Evolutionary conservation across 2,113 vertebrate species (phyloP), one percentile per base, ranked within the genome.

Genomic region (Anseranas semipalmata): DNA sequence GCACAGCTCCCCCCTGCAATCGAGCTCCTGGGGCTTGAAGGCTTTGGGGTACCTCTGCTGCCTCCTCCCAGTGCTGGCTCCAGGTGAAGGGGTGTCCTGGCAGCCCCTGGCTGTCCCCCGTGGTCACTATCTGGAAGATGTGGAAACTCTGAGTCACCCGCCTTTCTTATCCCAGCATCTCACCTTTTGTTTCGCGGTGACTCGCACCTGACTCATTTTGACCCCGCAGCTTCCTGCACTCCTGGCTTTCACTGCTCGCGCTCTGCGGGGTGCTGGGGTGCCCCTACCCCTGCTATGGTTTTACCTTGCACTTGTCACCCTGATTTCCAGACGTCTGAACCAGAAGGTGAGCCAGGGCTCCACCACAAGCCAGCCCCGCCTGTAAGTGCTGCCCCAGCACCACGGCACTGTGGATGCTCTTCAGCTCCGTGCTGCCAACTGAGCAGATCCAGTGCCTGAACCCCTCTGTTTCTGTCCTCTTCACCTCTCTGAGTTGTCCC

Each of bases 71-170:
- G 10, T 0, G 1, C 39, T 53, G 15, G 6, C 11, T 70, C 8
- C 20, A 7, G 1, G 2, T 0, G 0, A 87, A 88, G 2, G 0
- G 41, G 86, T 58, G 30, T 70, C 84, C 46, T 4, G 1, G 14
- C 39, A 2, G 62, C 87, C 27, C 85, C 71, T 41, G 24, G 53
- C 30, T 2, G 0, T 85, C 71, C 32, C 12, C 52, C 48, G 45
- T 56, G 74, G 62, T 73, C 84, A 79, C 37, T 13, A 6, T 46
- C 60, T 87, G 70, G 84, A 94, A 89, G 66, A 96, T 46, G 24
- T 93, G 91, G 95, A 96, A 96, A 95, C 37, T 91, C 88, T 96
- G 96, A 96, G 76, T 95, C 90, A 96, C 50, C 52, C 84, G 80
- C 0, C 7, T 63, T 93, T 94, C 86, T 96, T 94, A 94, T 93